Evolutionary conservation across 1,140 invertebrate species (phyloP).

Genomic region (Chelonus insularis): DNA sequence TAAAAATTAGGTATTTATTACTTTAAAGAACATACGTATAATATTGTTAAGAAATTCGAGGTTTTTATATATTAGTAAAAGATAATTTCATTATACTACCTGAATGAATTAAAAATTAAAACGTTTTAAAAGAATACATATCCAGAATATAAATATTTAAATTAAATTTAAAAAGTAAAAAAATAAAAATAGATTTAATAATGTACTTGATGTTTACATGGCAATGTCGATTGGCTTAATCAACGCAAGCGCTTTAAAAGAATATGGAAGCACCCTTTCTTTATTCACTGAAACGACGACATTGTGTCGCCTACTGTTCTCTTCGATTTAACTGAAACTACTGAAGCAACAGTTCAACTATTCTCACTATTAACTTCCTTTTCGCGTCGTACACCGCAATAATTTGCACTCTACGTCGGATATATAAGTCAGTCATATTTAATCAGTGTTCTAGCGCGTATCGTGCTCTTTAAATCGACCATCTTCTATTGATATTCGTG

Average conservation of each 20-base stretch:
- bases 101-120: too few relatives aligned
- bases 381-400: neutral
- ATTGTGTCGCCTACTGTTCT: neutral
- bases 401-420: neutral
- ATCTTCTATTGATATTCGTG: neutral
- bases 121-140: too few relatives aligned
- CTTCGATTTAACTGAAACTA: neutral
- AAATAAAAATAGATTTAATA: too few relatives aligned
- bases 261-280: neutral
- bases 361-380: neutral
- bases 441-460: neutral
- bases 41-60: too few relatives aligned
- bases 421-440: neutral
- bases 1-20: too few relatives aligned
- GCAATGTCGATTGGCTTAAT: neutral
- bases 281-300: constrained; percentile 1
- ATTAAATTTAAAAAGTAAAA: too few relatives aligned
- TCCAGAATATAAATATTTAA: too few relatives aligned
- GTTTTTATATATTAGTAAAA: too few relatives aligned
- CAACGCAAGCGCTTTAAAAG: constrained; percentile 3
- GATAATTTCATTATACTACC: too few relatives aligned
- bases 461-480: too few relatives aligned
- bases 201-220: neutral
- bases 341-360: neutral
- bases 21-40: too few relatives aligned